Evolutionary conservation across 1,140 invertebrate genomes (phyloP).

Genomic region (Dolichoris vasculosae): DNA sequence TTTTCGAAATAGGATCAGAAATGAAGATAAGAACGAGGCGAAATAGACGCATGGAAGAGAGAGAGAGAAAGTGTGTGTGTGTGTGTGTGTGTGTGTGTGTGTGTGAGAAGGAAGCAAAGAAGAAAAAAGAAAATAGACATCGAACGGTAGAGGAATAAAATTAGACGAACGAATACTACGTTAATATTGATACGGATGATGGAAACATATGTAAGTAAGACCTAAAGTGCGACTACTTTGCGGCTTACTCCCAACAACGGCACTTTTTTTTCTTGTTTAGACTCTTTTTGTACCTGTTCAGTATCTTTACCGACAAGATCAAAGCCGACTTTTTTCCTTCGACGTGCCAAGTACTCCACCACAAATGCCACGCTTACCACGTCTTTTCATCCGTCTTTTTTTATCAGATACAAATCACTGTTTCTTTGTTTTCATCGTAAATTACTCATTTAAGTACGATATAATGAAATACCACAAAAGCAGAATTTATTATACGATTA

Average conservation of each 20-base stretch:
- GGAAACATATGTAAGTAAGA: conserved; percentile 88
- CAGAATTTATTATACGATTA: too few relatives aligned
- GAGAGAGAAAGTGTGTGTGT: not conserved
- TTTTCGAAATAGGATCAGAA: not conserved
- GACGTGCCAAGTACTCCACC: not conserved
- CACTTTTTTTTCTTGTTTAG: conserved; percentile 79
- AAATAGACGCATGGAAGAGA: not conserved
- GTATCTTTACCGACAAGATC: conserved; percentile 78
- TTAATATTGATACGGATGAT: conserved; percentile 87
- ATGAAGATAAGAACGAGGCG: not conserved
- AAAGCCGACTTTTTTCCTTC: conserved; percentile 51
- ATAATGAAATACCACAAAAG: too few relatives aligned
- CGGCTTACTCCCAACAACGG: conserved; percentile 78
- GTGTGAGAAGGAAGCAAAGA: not conserved
- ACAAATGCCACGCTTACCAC: not conserved
- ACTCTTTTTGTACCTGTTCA: conserved; percentile 80
- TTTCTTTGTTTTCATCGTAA: not conserved
- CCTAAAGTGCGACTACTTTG: conserved; percentile 79
- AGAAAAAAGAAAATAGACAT: not conserved
- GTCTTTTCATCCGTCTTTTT: not conserved
- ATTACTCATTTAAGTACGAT: too few relatives aligned
- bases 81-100: not conserved
- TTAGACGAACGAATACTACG: conserved; percentile 82
- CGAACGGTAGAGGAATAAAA: not conserved
- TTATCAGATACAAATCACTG: not conserved